Base-by-base conservation (phyloP, 2,797 vertebrate genomes). In the Clarias pachynema region DNA sequence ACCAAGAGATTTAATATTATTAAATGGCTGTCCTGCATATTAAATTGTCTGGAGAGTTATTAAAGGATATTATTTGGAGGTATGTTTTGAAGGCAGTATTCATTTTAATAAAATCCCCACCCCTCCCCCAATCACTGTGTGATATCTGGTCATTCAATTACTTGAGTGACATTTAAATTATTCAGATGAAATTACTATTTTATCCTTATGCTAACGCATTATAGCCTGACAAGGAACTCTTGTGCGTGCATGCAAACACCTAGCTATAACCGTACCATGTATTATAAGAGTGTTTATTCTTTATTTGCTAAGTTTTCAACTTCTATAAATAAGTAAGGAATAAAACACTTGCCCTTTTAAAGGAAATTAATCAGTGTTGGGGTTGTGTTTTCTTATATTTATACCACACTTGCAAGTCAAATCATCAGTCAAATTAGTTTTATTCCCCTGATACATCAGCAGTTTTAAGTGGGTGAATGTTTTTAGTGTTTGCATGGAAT, bases 1-100 rank as follows among this genome's bases (percentile, higher is more conserved):
- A 37, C 83, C 65, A 79, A 53, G 81, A 83, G 81, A 86, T 84
- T 88, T 86, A 72, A 84, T 60, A 84, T 89, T 86, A 89, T 88
- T 85, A 88, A 84, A 90, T 65, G 20, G 69, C 65, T 86, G 53
- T 86, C 82, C 84, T 81, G 62, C 62, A 89, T 78, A 83, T 20
- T 5, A 62, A 16, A 84, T 66, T 49, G 59, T 29, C 9, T 18
- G 15, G 37, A 37, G n/a, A 53, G 60, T 83, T 83, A 26, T 81
- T 86, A 56, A 85, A 81, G 65, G 24, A 29, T 9, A 68, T 53
- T 75, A 82, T 84, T 26, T 79, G 60, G 77, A 79, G 34, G 34
- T 49, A 56, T 16, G 63, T 49, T 10, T 56, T 49, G 59, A 20
- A 57, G 18, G 2, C 66, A 74, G 57, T 22, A 44, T 82, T 63